Evolutionary conservation across 2,797 vertebrate species (phyloP), one percentile per base, ranked within the genome.

Genomic region (Pagetopsis macropterus): DNA sequence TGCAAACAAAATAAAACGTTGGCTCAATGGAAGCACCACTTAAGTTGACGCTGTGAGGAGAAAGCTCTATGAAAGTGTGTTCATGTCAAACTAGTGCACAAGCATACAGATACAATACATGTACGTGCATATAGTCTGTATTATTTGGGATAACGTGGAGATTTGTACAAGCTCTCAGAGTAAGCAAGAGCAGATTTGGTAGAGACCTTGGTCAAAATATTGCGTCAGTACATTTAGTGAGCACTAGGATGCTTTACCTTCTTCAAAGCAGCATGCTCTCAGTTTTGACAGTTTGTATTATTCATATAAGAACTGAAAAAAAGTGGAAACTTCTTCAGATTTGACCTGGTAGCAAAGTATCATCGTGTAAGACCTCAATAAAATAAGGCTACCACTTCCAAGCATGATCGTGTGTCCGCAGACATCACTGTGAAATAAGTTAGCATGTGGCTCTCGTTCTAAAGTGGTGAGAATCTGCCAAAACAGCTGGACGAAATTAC

Each of bases 401-500:
- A 31, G 31, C 21, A 10, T 1, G 27, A 9, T 23, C 43, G 9
- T 46, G 27, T 13, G 51, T 65, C 31, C 33, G 12, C 49, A 49
- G 16, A 52, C 54, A 49, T 21, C 1, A 9, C 33, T 50, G 61
- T 61, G 31, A 43, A 61, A 55, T 40, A 58, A 9, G 61, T 59
- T 55, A 60, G 57, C 78, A 66, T 71, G 50, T 65, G 69, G 41
- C 55, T 75, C 41, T 62, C 0, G 4, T 69, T 65, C 70, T 55
- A 11, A 14, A 46, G 21, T 10, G 31, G 46, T n/a, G n/a, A 62
- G 23, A 72, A 69, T 60, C 11, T 54, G 19, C 50, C 54, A 60
- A 60, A 70, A 40, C 72, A 79, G 62, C 72, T 79, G 69, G 52
- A 49, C 41, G 15, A 74, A 51, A 27, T 75, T n/a, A 75, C 62